Conservation (phyloP, 2,113 vertebrate genomes). For the Micronisus gabar region DNA sequence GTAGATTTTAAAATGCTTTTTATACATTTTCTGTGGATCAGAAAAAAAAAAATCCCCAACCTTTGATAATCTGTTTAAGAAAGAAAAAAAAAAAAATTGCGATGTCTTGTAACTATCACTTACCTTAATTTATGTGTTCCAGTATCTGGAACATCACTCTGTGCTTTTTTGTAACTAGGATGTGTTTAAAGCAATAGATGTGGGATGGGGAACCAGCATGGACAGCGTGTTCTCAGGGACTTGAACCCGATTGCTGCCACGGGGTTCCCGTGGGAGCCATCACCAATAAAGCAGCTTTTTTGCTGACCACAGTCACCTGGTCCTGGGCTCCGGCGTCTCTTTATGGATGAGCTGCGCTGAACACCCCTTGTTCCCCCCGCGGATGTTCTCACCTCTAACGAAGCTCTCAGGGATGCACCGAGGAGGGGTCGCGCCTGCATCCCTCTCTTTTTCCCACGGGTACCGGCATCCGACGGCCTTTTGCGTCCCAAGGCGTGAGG, state of each 20-base stretch:
- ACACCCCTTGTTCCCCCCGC: background rate
- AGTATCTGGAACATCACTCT: conserved; percentile 83
- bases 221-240: conserved; percentile 88
- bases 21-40: conserved; percentile 81
- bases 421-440: background rate
- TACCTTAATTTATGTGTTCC: conserved; percentile 83
- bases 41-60: conserved; percentile 58
- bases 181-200: conserved; percentile 37
- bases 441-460: conserved; percentile 48
- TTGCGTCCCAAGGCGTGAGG: background rate
- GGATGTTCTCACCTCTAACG: background rate
- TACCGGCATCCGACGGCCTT: background rate
- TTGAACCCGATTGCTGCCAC: conserved; percentile 79
- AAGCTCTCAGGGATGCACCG: background rate
- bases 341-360: background rate
- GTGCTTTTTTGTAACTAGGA: conserved; percentile 58
- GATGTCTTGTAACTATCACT: conserved; percentile 70
- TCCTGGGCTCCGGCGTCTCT: conserved; percentile 15
- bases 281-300: conserved; percentile 87
- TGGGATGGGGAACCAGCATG: conserved; percentile 33
- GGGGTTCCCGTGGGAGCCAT: conserved; percentile 73
- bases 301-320: conserved; percentile 65
- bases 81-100: conserved; percentile 45
- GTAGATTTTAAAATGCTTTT: conserved; percentile 64
- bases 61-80: conserved; percentile 68